Base-by-base conservation (phyloP, 35 echinoderm and acorn worm species). In the Strongylocentrotus purpuratus region DNA sequence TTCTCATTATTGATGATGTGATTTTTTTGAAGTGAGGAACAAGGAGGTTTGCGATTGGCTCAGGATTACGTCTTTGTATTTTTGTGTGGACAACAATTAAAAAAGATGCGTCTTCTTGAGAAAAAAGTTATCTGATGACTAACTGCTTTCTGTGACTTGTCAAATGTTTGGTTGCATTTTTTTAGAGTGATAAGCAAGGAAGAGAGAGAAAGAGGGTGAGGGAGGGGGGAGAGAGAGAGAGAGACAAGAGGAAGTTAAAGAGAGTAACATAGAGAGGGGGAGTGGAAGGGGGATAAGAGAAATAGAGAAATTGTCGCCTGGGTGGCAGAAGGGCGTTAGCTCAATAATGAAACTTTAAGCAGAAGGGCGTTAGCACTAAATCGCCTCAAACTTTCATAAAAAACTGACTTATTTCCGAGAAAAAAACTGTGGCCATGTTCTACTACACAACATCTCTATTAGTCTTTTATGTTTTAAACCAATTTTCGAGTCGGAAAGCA, bases 51-150 rank as follows among this genome's bases (percentile, higher is more conserved):
- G 87, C 20, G 87, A 89, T 89, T 46, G 87, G 87, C 87, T 89
- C 87, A 89, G 87, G 87, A 89, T 89, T 89, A 89, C 87, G 87
- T 89, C 87, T 89, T 89, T 89, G 87, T 89, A 89, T 89, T 89
- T 89, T 89, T 89, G 87, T 89, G 87, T 89, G 87, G 87, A 89
- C 87, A 89, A 89, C 32, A 89, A 89, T 46, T 45, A 89, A 89
- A 89, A 89, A 89, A 89, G 87, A 89, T 89, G 87, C 87, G 87
- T 89, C 87, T 89, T 89, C 87, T 89, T 89, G 87, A 89, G 87
- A 89, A 89, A 45, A 45, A 46, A 45, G 2, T 5, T 33, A 89
- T 89, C 22, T 78, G 20, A 78, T 78, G 3, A 28, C 22, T 28
- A 4, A 7, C n/a, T n/a, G n/a, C 20, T 28, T 55, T 55, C 15